These are phyloP conservation scores for Gari tellinella DNA, from an alignment of 2,888 invertebrate genomes.

Conservation along the genomic window DNA sequence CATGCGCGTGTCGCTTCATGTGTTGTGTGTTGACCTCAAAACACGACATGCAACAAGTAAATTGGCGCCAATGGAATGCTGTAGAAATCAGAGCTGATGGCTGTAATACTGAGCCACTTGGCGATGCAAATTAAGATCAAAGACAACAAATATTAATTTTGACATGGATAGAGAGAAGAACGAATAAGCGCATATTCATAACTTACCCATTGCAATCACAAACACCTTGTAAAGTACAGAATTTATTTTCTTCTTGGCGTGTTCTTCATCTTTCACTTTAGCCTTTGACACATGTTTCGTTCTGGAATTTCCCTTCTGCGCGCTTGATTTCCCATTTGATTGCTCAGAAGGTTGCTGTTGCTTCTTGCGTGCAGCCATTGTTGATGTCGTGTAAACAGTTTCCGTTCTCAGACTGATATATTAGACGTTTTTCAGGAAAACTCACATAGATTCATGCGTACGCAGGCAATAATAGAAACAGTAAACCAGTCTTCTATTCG, in stretches of 20 bases:
- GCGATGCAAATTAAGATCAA: no score
- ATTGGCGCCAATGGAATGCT: no score
- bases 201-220: slow-evolving; percentile 47
- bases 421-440: no score
- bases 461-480: no score
- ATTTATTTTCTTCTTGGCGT: slow-evolving; percentile 26
- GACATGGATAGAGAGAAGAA: slow-evolving; percentile 51
- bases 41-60: no score
- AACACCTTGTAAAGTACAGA: slow-evolving; percentile 41
- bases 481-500: no score
- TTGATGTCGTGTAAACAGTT: slow-evolving; percentile 59
- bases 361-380: slow-evolving; percentile 57
- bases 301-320: slow-evolving; percentile 31
- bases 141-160: no score
- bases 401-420: slow-evolving; percentile 28
- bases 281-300: slow-evolving; percentile 36
- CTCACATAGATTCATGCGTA: no score
- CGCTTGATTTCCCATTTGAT: slow-evolving; percentile 43
- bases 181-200: slow-evolving; percentile 13
- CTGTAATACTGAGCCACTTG: no score
- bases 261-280: slow-evolving; percentile 42
- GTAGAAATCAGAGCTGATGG: no score
- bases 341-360: slow-evolving; percentile 32
- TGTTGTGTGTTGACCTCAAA: no score
- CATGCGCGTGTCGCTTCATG: no score